Conservation (phyloP, 92 coral and sea anemone genomes). For the Virgularia gustaviana region DNA sequence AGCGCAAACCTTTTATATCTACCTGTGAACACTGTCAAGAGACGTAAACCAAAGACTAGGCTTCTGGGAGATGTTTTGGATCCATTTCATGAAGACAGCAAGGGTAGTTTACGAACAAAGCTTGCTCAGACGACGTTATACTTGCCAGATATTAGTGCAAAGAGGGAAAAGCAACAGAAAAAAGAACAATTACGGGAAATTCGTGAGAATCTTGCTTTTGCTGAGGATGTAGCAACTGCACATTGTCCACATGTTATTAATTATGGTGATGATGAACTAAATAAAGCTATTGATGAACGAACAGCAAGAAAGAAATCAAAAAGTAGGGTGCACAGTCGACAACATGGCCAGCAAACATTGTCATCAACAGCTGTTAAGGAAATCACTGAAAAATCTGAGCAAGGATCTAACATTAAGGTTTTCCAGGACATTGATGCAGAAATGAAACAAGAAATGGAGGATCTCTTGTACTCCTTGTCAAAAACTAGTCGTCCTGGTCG, state of each 20-base stretch:
- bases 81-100: background rate
- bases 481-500: slow-evolving; percentile 24
- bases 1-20: background rate
- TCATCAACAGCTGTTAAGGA: slow-evolving; percentile 67
- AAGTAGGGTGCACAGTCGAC: slow-evolving; percentile 51
- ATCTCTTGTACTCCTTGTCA: slow-evolving; percentile 16
- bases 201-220: slow-evolving; percentile 63
- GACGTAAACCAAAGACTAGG: background rate
- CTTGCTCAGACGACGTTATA: slow-evolving; percentile 60
- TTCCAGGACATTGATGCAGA: slow-evolving; percentile 18
- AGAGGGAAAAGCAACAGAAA: slow-evolving; percentile 1
- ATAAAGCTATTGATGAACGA: slow-evolving; percentile 9
- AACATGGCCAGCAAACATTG: slow-evolving; percentile 70
- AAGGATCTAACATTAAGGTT: slow-evolving; percentile 9
- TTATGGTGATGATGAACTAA: slow-evolving; percentile 59
- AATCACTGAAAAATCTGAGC: slow-evolving; percentile 54
- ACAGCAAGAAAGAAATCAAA: slow-evolving; percentile 38
- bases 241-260: slow-evolving; percentile 83
- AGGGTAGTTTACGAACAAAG: slow-evolving; percentile 19
- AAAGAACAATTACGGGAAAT: slow-evolving; percentile 62
- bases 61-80: slow-evolving; percentile 23
- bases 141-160: slow-evolving; percentile 48
- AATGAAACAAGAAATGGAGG: slow-evolving; percentile 26
- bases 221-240: slow-evolving; percentile 70
- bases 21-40: background rate